Evolutionary conservation across 53 echinoderm and acorn worm genomes (phyloP).

Genomic region (Echinometra lucunter): DNA sequence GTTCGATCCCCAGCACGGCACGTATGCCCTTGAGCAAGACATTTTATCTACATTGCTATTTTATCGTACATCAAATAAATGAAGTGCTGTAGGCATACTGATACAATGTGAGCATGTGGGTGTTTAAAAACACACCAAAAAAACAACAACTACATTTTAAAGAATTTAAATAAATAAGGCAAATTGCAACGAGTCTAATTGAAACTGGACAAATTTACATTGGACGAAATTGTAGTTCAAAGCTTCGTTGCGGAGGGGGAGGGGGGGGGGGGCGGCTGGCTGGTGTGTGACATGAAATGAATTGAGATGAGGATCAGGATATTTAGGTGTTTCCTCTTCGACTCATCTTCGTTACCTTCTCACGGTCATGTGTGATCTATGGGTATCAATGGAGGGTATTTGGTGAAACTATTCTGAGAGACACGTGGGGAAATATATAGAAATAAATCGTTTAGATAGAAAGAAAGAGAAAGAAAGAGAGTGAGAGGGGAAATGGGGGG

Average conservation of each 20-base stretch:
- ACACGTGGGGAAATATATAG: conserved; percentile 9
- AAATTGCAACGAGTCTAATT: neutral
- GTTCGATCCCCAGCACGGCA: too few species aligned
- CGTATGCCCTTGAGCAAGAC: too few species aligned
- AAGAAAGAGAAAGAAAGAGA: neutral
- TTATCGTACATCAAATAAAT: too few species aligned
- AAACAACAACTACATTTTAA: too few species aligned
- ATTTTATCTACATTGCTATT: too few species aligned
- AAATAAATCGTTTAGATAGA: neutral
- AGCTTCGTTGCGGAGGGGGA: too few species aligned
- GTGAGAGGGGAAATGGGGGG: neutral
- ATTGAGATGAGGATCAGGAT: neutral
- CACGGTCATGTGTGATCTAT: conserved; percentile 33
- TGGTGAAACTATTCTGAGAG: neutral
- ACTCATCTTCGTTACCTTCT: conserved; percentile 38
- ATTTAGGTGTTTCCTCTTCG: conserved; percentile 48
- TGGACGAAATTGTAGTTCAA: neutral
- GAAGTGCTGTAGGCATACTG: too few species aligned
- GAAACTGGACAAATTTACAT: neutral
- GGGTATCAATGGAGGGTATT: conserved; percentile 29
- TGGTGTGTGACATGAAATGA: neutral
- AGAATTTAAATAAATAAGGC: too few species aligned
- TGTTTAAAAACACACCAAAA: too few species aligned
- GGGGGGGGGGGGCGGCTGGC: neutral
- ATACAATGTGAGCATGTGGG: too few species aligned